Evolutionary conservation across 2,888 invertebrate genomes (phyloP).

Genomic region (Chloromyia formosa): DNA sequence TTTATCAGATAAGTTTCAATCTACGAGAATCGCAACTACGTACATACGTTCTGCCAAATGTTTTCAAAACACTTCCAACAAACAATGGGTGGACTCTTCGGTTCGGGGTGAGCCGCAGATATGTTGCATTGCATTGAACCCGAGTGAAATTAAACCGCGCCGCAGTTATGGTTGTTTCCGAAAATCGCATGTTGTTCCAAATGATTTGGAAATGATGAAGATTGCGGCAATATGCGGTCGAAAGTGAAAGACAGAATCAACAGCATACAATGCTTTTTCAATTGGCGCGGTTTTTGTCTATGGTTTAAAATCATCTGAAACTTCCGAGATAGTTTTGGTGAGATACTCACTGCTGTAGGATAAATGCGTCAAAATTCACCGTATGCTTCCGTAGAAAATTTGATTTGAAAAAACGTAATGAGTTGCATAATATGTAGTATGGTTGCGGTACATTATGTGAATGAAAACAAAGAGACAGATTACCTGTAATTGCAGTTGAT

Average conservation of each 20-base stretch:
- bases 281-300: too few species aligned
- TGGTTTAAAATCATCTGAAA: not conserved
- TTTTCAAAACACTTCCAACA: not conserved
- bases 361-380: too few species aligned
- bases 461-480: too few species aligned
- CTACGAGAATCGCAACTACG: not conserved
- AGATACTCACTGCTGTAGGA: not conserved
- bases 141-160: not conserved
- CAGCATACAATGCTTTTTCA: not conserved
- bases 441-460: too few species aligned
- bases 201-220: not conserved
- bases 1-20: not conserved
- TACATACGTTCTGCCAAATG: not conserved
- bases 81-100: not conserved
- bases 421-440: too few species aligned
- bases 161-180: not conserved
- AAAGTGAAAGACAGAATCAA: conserved; percentile 3
- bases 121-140: not conserved
- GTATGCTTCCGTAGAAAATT: too few species aligned
- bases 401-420: too few species aligned
- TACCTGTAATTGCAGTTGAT: too few species aligned
- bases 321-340: not conserved
- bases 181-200: not conserved
- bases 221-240: not conserved
- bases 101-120: not conserved